Evolutionary conservation across 2,113 vertebrate species (phyloP).

Genomic region (Heptranchias perlo): DNA sequence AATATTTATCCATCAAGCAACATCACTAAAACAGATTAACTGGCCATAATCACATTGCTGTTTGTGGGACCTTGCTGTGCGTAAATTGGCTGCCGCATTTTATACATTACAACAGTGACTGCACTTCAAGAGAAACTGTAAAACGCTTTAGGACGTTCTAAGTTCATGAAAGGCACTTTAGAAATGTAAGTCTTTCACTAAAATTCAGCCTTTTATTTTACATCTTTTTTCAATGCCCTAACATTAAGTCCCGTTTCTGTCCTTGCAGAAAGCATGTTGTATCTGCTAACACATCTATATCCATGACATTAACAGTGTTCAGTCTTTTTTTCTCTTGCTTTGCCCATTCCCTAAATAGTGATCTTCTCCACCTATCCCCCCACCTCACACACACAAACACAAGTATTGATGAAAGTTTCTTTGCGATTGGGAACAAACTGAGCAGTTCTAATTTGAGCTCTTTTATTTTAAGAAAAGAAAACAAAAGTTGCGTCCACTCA

Average conservation of each 20-base stretch:
- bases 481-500: neutral
- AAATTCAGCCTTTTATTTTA: too few relatives aligned
- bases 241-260: neutral
- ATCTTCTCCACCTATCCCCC: neutral
- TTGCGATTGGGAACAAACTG: neutral
- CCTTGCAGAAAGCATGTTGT: neutral
- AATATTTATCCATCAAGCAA: neutral
- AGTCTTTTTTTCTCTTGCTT: neutral
- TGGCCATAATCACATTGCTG: neutral
- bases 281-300: too few relatives aligned
- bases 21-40: neutral
- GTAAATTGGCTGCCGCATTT: neutral
- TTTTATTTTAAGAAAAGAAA: neutral
- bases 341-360: neutral
- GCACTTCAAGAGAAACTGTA: neutral
- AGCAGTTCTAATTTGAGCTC: neutral
- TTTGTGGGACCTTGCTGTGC: neutral
- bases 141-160: neutral
- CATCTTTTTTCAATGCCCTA: too few relatives aligned
- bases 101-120: neutral
- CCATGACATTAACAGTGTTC: neutral
- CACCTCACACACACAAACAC: neutral
- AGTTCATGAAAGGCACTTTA: neutral
- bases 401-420: neutral
- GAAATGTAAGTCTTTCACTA: neutral